A percentile compares a stretch with the other conserved stretches of the same genome.
Evolutionary conservation across 2,113 vertebrate genomes (phyloP).

Genomic region (Gadus macrocephalus): DNA sequence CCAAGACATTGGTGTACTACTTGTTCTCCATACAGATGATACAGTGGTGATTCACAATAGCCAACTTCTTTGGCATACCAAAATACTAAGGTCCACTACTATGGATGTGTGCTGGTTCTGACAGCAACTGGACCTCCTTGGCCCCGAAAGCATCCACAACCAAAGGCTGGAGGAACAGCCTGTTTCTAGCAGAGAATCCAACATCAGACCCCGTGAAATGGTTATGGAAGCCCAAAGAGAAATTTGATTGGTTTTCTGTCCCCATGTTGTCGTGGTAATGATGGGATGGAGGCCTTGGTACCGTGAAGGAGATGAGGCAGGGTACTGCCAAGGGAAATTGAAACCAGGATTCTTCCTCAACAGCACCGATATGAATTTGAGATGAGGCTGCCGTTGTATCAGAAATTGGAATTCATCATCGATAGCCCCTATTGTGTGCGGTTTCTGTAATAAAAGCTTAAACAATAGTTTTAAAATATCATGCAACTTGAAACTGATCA

Average conservation of each 20-base stretch:
- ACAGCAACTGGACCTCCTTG: too few species aligned
- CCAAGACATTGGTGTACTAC: too few species aligned
- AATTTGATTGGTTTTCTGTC: constrained; percentile 28
- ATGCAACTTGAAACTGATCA: background rate
- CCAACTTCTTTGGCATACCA: too few species aligned
- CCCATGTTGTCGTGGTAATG: background rate
- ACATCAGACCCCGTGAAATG: constrained; percentile 13
- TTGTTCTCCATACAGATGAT: too few species aligned
- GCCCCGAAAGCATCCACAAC: background rate
- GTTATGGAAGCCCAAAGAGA: constrained; percentile 11
- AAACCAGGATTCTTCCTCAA: constrained; percentile 37
- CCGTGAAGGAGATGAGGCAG: constrained; percentile 22
- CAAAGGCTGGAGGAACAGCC: constrained; percentile 1
- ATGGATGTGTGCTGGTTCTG: too few species aligned
- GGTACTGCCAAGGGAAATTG: constrained; percentile 47
- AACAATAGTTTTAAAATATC: background rate
- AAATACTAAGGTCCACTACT: too few species aligned
- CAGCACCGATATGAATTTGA: constrained; percentile 34
- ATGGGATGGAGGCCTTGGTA: background rate
- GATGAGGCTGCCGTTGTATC: constrained; percentile 24
- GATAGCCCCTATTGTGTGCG: background rate
- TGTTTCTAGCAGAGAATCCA: constrained; percentile 7
- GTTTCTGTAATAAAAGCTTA: background rate
- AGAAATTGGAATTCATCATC: background rate
- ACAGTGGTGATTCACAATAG: too few species aligned